Evolutionary conservation across 2,113 vertebrate species (phyloP).

Genomic region (Melierax canorus): DNA sequence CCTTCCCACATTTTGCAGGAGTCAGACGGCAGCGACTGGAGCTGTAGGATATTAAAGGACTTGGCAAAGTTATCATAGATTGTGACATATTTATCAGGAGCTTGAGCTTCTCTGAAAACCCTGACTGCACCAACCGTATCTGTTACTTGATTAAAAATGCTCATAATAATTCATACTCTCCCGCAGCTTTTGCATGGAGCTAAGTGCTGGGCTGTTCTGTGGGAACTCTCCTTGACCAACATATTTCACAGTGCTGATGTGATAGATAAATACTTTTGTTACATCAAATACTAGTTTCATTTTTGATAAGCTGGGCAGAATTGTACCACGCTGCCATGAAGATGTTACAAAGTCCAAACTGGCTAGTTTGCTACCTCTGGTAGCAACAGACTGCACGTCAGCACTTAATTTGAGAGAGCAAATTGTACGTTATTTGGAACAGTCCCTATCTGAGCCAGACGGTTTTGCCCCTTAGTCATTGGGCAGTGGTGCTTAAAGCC

Average conservation of each 20-base stretch:
- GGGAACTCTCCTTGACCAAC: slow-evolving; percentile 26
- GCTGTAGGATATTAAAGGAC: slow-evolving; percentile 70
- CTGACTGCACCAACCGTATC: slow-evolving; percentile 44
- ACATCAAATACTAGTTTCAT: not conserved
- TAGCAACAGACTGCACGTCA: not conserved
- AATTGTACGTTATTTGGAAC: not conserved
- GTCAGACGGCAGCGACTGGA: slow-evolving; percentile 38
- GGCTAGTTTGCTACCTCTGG: not conserved
- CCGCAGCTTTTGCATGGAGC: slow-evolving; percentile 37
- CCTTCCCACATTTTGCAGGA: slow-evolving; percentile 62
- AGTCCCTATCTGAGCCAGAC: not conserved
- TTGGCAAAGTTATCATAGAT: slow-evolving; percentile 73
- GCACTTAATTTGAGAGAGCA: not conserved
- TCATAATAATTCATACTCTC: slow-evolving; percentile 65
- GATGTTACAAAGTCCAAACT: not conserved
- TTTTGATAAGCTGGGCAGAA: not conserved
- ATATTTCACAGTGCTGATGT: not conserved
- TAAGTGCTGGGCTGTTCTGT: slow-evolving; percentile 27
- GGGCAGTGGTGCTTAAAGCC: not conserved
- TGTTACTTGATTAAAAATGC: slow-evolving; percentile 74
- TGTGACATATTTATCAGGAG: slow-evolving; percentile 74
- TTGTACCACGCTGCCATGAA: not conserved
- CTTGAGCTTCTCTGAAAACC: slow-evolving; percentile 67
- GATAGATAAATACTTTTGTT: not conserved
- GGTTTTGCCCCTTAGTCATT: not conserved